phyloP scores from a whole-genome alignment of 1,140 invertebrate genomes.

The Drosophila lini region DNA sequence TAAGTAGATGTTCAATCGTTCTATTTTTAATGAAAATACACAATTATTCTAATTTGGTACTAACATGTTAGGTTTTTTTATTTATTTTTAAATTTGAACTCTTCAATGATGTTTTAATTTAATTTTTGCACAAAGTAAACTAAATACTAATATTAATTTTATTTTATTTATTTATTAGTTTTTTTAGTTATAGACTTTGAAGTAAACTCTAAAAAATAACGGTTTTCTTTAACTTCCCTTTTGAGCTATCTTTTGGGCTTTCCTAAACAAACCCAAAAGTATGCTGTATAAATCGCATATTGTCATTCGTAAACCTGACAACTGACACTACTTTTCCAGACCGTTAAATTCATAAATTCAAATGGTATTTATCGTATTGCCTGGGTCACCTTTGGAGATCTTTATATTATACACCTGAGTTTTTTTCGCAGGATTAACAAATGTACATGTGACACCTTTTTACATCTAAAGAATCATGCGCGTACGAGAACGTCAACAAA shows the following conservation, averaged over 20 bases:
- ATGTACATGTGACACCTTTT: constrained; percentile 8
- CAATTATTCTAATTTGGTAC: too few species aligned
- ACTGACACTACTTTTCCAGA: background rate
- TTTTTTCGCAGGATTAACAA: background rate
- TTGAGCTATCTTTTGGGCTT: background rate
- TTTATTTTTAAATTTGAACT: too few species aligned
- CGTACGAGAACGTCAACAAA: background rate
- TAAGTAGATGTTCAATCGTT: too few species aligned
- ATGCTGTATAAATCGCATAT: background rate
- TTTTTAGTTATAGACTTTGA: background rate
- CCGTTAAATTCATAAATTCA: background rate
- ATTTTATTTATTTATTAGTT: too few species aligned
- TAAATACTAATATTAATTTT: background rate
- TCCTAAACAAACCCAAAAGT: background rate
- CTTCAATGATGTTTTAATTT: too few species aligned
- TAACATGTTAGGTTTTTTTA: too few species aligned
- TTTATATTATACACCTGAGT: background rate
- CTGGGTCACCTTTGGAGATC: background rate
- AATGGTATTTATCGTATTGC: background rate
- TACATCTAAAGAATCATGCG: background rate
- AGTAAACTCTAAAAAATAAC: background rate
- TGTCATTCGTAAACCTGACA: background rate
- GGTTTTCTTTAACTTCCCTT: background rate
- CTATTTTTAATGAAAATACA: too few species aligned
- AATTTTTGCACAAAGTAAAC: too few species aligned